Evolutionary conservation across 2,113 vertebrate species (phyloP).

Genomic region (Aptenodytes forsteri): DNA sequence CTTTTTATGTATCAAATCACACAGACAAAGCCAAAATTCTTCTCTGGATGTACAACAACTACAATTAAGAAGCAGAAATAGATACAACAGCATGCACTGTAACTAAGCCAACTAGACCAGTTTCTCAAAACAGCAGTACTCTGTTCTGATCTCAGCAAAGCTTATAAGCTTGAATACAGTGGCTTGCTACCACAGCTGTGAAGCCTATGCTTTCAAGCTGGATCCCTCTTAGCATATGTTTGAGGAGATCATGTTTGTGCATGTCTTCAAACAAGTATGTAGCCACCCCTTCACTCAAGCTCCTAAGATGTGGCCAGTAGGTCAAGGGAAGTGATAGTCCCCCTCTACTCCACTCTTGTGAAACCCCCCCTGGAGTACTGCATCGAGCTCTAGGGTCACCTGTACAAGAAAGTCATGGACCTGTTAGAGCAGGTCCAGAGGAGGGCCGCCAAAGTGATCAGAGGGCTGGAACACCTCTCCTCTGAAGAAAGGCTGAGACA

Average conservation of each 20-base stretch:
- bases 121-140: not conserved
- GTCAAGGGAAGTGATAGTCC: not conserved
- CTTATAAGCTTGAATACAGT: not conserved
- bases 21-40: not conserved
- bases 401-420: not conserved
- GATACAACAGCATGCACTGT: not conserved
- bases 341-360: accelerated
- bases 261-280: not conserved
- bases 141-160: not conserved
- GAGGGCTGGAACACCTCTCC: not conserved
- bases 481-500: not conserved
- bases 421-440: accelerated
- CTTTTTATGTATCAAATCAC: not conserved
- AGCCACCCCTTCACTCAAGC: not conserved
- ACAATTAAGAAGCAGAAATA: not conserved
- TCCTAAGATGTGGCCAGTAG: not conserved
- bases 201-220: not conserved
- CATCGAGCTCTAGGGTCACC: not conserved
- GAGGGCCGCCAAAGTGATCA: accelerated
- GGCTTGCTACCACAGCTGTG: not conserved
- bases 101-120: not conserved
- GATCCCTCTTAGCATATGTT: not conserved
- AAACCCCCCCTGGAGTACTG: not conserved
- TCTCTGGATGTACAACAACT: not conserved
- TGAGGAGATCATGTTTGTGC: not conserved